Evolutionary conservation across 2,888 invertebrate species (phyloP).

Genomic region (Synergus umbraculus): DNA sequence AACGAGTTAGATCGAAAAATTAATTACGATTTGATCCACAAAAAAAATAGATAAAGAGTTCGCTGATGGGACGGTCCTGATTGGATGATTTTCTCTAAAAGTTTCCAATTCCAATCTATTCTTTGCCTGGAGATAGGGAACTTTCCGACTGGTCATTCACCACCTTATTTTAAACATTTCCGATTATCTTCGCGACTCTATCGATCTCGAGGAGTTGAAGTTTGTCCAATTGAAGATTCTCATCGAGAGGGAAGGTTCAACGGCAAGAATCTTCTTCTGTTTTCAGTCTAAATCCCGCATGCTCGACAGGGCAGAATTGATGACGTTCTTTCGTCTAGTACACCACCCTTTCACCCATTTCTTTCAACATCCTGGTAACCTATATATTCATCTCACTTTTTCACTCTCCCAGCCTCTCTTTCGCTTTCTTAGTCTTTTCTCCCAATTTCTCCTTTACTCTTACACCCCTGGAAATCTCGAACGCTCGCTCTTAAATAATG

Average conservation of each 20-base stretch:
- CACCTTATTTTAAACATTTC: neutral
- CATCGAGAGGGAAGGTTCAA: constrained; percentile 40
- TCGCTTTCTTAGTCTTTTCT: constrained; percentile 16
- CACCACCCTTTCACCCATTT: constrained; percentile 22
- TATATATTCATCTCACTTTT: constrained; percentile 8
- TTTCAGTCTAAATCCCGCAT: constrained; percentile 47
- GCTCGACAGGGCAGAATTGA: constrained; percentile 50
- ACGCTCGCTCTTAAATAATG: constrained; percentile 57
- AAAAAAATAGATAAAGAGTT: too few species aligned
- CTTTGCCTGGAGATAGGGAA: neutral
- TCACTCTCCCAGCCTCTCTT: constrained; percentile 18
- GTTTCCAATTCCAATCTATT: neutral
- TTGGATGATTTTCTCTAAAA: too few species aligned
- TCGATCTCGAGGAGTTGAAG: neutral
- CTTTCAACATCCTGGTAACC: constrained; percentile 8
- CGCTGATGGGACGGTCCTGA: too few species aligned
- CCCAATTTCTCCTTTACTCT: constrained; percentile 27
- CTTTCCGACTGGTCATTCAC: neutral
- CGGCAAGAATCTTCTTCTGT: constrained; percentile 42
- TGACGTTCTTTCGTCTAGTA: constrained; percentile 42
- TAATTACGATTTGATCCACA: too few species aligned
- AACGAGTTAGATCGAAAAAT: too few species aligned
- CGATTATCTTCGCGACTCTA: neutral
- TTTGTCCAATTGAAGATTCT: neutral
- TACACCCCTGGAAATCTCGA: constrained; percentile 42